Evolutionary conservation across 2,797 vertebrate species (phyloP).

Genomic region (Sebastes baramenuke): DNA sequence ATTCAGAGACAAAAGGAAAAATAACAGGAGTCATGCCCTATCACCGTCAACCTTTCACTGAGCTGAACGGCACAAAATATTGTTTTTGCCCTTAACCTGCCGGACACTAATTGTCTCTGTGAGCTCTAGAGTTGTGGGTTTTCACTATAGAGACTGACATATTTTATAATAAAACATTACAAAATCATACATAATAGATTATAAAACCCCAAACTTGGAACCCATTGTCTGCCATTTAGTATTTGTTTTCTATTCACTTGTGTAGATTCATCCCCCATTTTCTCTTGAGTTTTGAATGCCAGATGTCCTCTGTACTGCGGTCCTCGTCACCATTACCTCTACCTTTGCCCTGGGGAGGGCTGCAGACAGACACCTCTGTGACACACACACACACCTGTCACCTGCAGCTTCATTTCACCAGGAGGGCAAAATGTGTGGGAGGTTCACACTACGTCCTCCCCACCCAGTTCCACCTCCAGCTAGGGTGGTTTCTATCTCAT

Average conservation of each 20-base stretch:
- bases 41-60: constrained; percentile 42
- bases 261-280: neutral
- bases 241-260: neutral
- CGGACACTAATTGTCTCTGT: constrained; percentile 14
- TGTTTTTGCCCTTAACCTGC: constrained; percentile 21
- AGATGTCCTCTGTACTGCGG: neutral
- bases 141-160: neutral
- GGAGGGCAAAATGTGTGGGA: constrained; percentile 8
- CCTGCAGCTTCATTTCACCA: constrained; percentile 21
- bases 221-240: neutral
- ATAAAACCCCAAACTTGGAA: neutral
- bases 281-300: neutral
- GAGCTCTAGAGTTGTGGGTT: neutral
- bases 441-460: neutral
- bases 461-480: neutral
- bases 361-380: neutral
- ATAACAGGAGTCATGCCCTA: constrained; percentile 44
- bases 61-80: constrained; percentile 22
- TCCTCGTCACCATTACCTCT: neutral
- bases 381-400: neutral
- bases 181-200: neutral
- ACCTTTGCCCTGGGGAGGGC: neutral
- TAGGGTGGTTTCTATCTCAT: neutral
- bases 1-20: constrained; percentile 42
- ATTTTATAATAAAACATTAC: neutral